Percentiles rank a stretch among this genome's conserved stretches.
Conservation (phyloP, 2,888 invertebrate species). For the Hedychridium roseum region DNA sequence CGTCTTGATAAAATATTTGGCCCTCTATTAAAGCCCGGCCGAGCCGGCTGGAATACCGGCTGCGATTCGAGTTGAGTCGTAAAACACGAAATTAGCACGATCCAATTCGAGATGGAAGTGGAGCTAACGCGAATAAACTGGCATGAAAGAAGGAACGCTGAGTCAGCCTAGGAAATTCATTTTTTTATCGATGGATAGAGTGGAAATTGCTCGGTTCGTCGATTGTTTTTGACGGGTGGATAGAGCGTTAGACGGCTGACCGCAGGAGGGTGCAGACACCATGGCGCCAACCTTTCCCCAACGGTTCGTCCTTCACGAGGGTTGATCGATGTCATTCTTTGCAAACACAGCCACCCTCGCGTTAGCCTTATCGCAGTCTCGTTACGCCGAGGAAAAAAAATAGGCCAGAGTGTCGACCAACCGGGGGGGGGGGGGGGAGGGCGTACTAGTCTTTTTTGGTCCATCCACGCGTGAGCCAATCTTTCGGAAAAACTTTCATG, state of each 20-base stretch:
- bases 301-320: slow-evolving; percentile 20
- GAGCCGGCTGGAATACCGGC: background rate
- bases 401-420: slow-evolving; percentile 38
- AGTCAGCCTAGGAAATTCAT: too few relatives aligned
- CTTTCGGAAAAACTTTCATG: too few relatives aligned
- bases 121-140: too few relatives aligned
- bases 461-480: too few relatives aligned
- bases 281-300: slow-evolving; percentile 44
- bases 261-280: slow-evolving; percentile 39
- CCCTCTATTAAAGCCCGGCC: slow-evolving; percentile 4
- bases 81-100: slow-evolving; percentile 8
- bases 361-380: background rate
- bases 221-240: background rate
- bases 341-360: slow-evolving; percentile 40
- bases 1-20: slow-evolving; percentile 20
- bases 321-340: slow-evolving; percentile 54
- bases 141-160: background rate
- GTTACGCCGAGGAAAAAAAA: slow-evolving; percentile 21
- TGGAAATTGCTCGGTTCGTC: background rate
- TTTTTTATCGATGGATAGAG: too few relatives aligned
- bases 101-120: slow-evolving; percentile 3
- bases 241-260: slow-evolving; percentile 8
- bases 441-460: too few relatives aligned
- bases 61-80: background rate
- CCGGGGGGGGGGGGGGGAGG: too few relatives aligned